Conservation (phyloP, 2,888 invertebrate genomes). For the Apotomis betuletana region DNA sequence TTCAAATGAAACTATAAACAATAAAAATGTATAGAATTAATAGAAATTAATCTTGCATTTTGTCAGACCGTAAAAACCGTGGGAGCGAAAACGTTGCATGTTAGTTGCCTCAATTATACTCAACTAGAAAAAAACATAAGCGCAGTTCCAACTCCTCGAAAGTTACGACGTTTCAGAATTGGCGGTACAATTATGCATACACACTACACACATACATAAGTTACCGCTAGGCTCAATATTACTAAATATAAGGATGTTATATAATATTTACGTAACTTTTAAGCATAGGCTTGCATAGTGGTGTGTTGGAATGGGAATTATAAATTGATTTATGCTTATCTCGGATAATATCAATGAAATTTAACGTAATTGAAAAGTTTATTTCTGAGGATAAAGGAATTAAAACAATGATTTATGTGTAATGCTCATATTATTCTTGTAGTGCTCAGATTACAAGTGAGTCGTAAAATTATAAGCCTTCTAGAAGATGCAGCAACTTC, state of each 20-base stretch:
- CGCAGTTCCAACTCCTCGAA: background rate
- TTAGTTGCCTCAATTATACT: conserved; percentile 11
- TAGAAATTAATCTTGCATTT: conserved; percentile 8
- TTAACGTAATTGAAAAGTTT: too few relatives aligned
- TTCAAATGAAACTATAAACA: too few relatives aligned
- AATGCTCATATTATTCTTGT: too few relatives aligned
- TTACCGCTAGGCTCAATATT: conserved; percentile 48
- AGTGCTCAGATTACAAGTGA: too few relatives aligned
- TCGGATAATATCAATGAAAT: background rate
- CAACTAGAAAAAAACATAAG: background rate
- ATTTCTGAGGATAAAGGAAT: too few relatives aligned
- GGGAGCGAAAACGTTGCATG: conserved; percentile 36
- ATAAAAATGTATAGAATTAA: too few relatives aligned
- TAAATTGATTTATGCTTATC: conserved; percentile 27
- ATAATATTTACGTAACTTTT: conserved; percentile 57
- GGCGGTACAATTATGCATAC: conserved; percentile 25
- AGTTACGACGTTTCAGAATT: background rate
- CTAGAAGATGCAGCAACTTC: too few relatives aligned
- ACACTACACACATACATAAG: conserved; percentile 20
- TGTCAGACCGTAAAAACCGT: conserved; percentile 19
- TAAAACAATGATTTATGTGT: too few relatives aligned
- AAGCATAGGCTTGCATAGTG: conserved; percentile 27
- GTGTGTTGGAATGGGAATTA: conserved; percentile 26
- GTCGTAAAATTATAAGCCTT: too few relatives aligned
- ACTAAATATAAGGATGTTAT: conserved; percentile 48